Conservation (phyloP, 2,888 invertebrate species). For the Lasiommata megera region DNA sequence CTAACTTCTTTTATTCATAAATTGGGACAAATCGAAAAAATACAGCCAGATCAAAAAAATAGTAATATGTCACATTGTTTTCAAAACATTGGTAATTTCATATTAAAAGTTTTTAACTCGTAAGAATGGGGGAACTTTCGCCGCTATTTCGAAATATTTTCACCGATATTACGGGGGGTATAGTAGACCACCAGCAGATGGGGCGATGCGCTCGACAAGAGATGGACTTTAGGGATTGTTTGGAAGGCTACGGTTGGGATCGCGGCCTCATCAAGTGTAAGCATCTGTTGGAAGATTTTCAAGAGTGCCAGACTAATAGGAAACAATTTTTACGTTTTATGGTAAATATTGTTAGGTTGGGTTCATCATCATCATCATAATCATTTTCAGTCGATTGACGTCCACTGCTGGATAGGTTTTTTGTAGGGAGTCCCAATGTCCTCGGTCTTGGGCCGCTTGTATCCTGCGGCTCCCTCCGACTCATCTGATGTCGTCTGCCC, state of each 20-base stretch:
- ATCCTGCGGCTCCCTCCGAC: too few relatives aligned
- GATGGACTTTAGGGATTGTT: conserved; percentile 86
- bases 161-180: conserved; percentile 84
- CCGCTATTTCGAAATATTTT: conserved; percentile 84
- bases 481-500: too few relatives aligned
- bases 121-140: conserved; percentile 47
- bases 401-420: too few relatives aligned
- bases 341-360: conserved; percentile 53
- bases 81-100: neutral
- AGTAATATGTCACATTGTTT: neutral
- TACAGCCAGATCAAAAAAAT: too few relatives aligned
- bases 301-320: conserved; percentile 82
- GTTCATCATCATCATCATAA: too few relatives aligned
- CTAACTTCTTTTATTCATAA: too few relatives aligned
- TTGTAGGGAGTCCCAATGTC: too few relatives aligned
- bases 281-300: conserved; percentile 82
- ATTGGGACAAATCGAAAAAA: too few relatives aligned
- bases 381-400: too few relatives aligned
- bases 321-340: conserved; percentile 82
- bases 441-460: too few relatives aligned
- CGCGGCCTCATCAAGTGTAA: conserved; percentile 82
- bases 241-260: conserved; percentile 88
- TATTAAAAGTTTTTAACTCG: too few relatives aligned
- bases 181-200: conserved; percentile 83
- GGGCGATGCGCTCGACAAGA: conserved; percentile 84